Evolutionary conservation across 2,797 vertebrate species (phyloP).

Genomic region (Myripristis jacobus): DNA sequence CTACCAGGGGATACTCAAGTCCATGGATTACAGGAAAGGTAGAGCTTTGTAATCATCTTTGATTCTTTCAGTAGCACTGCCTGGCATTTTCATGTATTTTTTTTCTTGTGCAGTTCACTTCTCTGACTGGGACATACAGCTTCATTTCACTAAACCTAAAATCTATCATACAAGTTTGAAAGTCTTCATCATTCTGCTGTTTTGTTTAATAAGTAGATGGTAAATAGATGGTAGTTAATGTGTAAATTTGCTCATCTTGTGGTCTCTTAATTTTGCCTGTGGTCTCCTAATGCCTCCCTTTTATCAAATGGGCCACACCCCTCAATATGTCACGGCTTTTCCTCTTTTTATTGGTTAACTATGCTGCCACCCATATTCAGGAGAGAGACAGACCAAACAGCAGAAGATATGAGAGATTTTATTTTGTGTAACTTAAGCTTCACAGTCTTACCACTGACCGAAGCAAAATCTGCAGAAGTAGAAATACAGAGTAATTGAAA

Average conservation of each 20-base stretch:
- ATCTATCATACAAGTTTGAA: background rate
- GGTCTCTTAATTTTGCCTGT: background rate
- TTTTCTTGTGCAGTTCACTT: background rate
- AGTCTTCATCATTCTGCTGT: background rate
- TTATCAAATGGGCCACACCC: slow-evolving; percentile 54
- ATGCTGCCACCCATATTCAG: slow-evolving; percentile 28
- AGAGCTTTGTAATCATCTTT: slow-evolving; percentile 28
- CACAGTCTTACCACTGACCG: background rate
- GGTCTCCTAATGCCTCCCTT: slow-evolving; percentile 41
- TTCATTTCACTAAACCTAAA: background rate
- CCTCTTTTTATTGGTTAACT: slow-evolving; percentile 47
- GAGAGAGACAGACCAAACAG: background rate
- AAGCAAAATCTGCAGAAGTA: background rate
- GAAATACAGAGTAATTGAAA: background rate
- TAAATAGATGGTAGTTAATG: background rate
- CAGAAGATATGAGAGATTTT: background rate
- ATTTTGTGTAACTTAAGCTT: background rate
- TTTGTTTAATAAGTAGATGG: no score
- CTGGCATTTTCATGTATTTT: background rate
- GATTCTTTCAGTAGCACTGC: background rate
- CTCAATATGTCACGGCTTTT: slow-evolving; percentile 44
- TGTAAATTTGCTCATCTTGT: background rate
- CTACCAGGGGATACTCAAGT: slow-evolving; percentile 77
- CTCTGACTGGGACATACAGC: background rate
- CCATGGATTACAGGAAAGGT: slow-evolving; percentile 83